Evolutionary conservation across 2,797 vertebrate species (phyloP).

Genomic region (Liparis tanakae): DNA sequence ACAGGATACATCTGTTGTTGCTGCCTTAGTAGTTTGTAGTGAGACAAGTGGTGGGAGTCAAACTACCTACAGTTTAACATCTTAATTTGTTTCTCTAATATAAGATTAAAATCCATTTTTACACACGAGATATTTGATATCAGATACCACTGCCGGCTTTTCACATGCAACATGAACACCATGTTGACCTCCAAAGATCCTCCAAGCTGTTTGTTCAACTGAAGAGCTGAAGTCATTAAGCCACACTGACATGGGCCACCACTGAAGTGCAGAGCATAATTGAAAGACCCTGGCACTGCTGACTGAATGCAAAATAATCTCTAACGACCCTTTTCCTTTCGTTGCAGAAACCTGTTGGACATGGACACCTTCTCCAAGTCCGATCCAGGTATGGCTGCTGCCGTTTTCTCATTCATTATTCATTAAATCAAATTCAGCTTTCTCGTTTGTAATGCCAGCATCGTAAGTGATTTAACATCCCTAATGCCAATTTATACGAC

Average conservation of each 20-base stretch:
- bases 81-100: neutral
- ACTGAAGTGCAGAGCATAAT: neutral
- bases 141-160: neutral
- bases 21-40: neutral
- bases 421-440: neutral
- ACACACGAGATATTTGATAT: neutral
- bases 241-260: neutral
- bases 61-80: neutral
- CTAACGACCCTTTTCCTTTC: conserved; percentile 35
- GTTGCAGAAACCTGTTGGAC: conserved; percentile 90
- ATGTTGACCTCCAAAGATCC: neutral
- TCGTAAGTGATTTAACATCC: conserved; percentile 4
- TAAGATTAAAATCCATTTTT: too few species aligned
- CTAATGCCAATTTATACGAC: neutral
- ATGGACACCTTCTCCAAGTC: conserved; percentile 97
- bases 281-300: neutral
- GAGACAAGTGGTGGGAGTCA: neutral
- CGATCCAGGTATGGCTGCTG: conserved; percentile 87
- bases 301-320: conserved; percentile 11
- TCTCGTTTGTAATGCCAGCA: conserved; percentile 21
- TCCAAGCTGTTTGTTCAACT: neutral
- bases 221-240: neutral
- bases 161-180: neutral
- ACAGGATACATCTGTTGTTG: neutral
- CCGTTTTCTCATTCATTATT: conserved; percentile 7